Evolutionary conservation across 2,888 invertebrate species (phyloP).

Genomic region (Melieria picta): DNA sequence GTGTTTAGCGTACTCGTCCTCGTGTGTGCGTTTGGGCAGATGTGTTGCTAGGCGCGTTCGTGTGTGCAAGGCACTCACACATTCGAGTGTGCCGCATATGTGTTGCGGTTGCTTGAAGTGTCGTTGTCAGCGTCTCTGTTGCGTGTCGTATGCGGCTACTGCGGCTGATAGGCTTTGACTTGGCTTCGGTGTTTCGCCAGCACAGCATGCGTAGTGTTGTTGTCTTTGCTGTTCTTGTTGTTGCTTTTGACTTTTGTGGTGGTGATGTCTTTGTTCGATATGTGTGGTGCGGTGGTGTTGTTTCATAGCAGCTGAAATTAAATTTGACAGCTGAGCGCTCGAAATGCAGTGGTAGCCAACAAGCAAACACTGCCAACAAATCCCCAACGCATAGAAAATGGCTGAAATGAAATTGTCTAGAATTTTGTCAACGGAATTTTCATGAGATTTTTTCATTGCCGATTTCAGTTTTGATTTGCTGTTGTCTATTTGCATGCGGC

Average conservation of each 20-base stretch:
- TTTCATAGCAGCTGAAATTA: constrained; percentile 16
- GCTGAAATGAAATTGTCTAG: too few relatives aligned
- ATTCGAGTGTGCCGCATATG: neutral
- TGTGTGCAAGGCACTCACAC: too few relatives aligned
- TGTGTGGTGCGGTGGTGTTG: neutral
- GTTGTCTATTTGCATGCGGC: too few relatives aligned
- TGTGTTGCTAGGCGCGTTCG: too few relatives aligned
- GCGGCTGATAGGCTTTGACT: neutral
- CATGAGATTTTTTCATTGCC: too few relatives aligned
- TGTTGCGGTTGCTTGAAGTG: neutral
- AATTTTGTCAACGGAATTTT: too few relatives aligned
- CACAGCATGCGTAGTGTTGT: neutral
- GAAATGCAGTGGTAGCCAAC: too few relatives aligned
- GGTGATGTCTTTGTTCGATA: constrained; percentile 8
- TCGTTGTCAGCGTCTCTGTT: neutral
- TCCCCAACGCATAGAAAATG: too few relatives aligned
- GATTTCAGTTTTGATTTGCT: too few relatives aligned
- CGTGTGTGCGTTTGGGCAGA: neutral
- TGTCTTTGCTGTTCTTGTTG: neutral
- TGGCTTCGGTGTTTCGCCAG: neutral
- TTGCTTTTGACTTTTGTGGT: constrained; percentile 12
- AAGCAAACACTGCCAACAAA: too few relatives aligned
- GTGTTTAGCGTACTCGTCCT: neutral
- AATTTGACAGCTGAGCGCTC: constrained; percentile 17
- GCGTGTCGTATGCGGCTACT: neutral